Conservation (phyloP, 2,113 vertebrate species). For the Phyllostomus hastatus region DNA sequence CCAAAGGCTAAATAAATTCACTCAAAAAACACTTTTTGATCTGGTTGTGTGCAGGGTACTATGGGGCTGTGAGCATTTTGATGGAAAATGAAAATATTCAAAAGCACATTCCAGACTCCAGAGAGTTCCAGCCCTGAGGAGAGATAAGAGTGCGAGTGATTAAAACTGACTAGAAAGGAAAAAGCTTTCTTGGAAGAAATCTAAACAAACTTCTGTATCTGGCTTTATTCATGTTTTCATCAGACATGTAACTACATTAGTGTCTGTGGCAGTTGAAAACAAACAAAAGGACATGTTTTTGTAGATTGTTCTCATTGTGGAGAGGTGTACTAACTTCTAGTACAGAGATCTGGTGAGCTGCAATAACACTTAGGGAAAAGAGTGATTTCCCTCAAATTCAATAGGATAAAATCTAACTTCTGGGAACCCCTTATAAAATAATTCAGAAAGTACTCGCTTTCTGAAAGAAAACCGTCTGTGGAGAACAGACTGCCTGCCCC, state of each 20-base stretch:
- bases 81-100: neutral
- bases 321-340: neutral
- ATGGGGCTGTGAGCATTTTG: neutral
- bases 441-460: neutral
- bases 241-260: neutral
- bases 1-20: conserved; percentile 59
- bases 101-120: neutral
- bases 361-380: neutral
- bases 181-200: neutral
- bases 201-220: neutral
- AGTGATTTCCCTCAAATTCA: neutral
- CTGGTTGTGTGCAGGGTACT: neutral
- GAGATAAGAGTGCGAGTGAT: neutral
- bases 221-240: neutral
- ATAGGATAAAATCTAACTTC: neutral
- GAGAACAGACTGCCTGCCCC: neutral
- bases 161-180: neutral
- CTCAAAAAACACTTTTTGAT: neutral
- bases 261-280: neutral
- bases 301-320: neutral
- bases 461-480: neutral
- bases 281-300: neutral
- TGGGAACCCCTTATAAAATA: neutral
- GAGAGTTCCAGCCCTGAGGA: neutral
- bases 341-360: neutral